Evolutionary conservation across 2,113 vertebrate genomes (phyloP).

Genomic region (Esox niger): DNA sequence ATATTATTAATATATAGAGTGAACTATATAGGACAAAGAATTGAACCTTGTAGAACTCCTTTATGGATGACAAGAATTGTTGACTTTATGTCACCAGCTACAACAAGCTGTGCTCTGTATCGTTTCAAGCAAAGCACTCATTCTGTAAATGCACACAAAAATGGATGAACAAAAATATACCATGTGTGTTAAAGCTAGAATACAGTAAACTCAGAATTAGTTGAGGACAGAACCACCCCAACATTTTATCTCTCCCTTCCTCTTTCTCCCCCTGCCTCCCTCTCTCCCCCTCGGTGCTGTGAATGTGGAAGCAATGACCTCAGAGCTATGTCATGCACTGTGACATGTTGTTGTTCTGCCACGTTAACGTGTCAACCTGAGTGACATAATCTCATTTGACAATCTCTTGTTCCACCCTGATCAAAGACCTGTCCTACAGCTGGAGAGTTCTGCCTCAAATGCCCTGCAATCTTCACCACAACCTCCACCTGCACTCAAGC

Average conservation of each 20-base stretch:
- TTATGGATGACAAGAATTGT: no score
- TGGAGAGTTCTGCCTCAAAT: conserved; percentile 4
- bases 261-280: conserved; percentile 39
- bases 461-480: neutral
- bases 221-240: conserved; percentile 17
- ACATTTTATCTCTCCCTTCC: conserved; percentile 39
- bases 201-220: no score
- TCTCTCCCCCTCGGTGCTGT: conserved; percentile 42
- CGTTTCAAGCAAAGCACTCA: no score
- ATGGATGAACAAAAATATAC: no score
- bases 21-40: no score
- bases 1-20: no score
- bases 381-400: neutral
- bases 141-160: no score
- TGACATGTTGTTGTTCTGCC: neutral
- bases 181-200: no score
- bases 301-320: conserved; percentile 3
- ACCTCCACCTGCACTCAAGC: conserved; percentile 1
- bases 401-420: neutral
- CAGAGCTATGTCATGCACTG: neutral
- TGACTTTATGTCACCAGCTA: no score
- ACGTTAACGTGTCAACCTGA: neutral
- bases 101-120: no score
- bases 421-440: neutral
- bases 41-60: no score